Base-by-base conservation (phyloP, 2,888 invertebrate species). In the Acleris holmiana region DNA sequence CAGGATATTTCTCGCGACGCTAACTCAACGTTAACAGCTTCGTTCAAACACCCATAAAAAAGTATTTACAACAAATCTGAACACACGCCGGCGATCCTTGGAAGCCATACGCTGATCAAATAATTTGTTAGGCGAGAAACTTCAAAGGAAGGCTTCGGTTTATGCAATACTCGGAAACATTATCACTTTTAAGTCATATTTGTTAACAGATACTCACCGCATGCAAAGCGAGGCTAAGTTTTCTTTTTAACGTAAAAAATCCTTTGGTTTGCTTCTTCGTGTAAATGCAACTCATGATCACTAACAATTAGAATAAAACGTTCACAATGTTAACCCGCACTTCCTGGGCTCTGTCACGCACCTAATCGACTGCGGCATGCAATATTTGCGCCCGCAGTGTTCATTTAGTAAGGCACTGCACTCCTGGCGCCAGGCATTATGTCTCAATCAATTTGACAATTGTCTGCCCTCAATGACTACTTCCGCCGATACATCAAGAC, bases 381-480 rank as follows among this genome's bases (percentile, higher is more conserved):
- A 67, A 67, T 69, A 72, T 71, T 18, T 57, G 44, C 56, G 61
- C 54, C 23, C 57, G 44, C 29, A 35, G 57, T 67, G 60, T 68
- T 66, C 71, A 70, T 68, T 69, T 57, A 51, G 67, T 61, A 61
- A 69, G 50, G 50, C 61, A 51, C 59, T 44, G 18, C 65, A 73
- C 77, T 73, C 54, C 73, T 64, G 77, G 78, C 80, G 79, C 78
- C 76, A 59, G 40, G 69, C 76, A 73, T 78, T 82, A 76, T 76
- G 77, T 81, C 82, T 80, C 80, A 82, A 84, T 84, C 81, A 79
- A 75, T 75, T 74, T 78, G 77, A 76, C 76, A 64, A 82, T 70
- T 69, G 68, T 77, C 71, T 73, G 73, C 66, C 66, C 69, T 49
- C 68, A 73, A 78, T 83, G 85, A 86, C 84, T 78, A 77, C 80